A percentile compares a stretch with the other conserved stretches of the same genome.
Conservation (phyloP, 2,888 invertebrate species). For the Eulithis testata region DNA sequence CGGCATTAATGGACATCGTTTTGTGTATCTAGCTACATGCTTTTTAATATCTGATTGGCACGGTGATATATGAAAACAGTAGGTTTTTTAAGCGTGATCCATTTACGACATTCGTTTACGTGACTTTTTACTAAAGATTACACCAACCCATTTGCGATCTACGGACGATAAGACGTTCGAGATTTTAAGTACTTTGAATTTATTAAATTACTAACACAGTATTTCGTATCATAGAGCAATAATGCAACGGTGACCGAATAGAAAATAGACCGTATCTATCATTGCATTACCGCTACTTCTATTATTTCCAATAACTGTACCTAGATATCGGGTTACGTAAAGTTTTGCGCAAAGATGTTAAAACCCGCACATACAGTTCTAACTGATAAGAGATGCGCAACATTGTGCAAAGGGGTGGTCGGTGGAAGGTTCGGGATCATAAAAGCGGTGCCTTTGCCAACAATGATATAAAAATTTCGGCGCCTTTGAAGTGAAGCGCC, state of each 20-base stretch:
- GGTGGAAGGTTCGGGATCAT: constrained; percentile 60
- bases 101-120: constrained; percentile 42
- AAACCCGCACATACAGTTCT: constrained; percentile 49
- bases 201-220: constrained; percentile 28
- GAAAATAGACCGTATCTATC: constrained; percentile 29
- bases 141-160: constrained; percentile 39
- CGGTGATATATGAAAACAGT: constrained; percentile 74
- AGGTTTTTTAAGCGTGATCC: constrained; percentile 63
- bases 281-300: constrained; percentile 24
- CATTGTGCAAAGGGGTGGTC: constrained; percentile 71
- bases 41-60: constrained; percentile 75
- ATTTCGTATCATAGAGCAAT: constrained; percentile 22
- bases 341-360: constrained; percentile 47
- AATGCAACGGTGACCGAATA: constrained; percentile 28
- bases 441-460: constrained; percentile 68
- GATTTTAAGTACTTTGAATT: constrained; percentile 9
- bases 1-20: constrained; percentile 77
- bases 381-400: constrained; percentile 61
- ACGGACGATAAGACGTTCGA: constrained; percentile 27
- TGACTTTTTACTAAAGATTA: constrained; percentile 34
- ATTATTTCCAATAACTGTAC: constrained; percentile 39
- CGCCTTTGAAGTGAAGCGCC: constrained; percentile 64
- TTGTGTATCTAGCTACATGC: constrained; percentile 61
- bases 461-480: constrained; percentile 74
- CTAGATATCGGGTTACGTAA: constrained; percentile 32